Percentiles rank a stretch among this genome's conserved stretches.
phyloP scores from a whole-genome alignment of 2,797 vertebrate genomes.

The Poeciliopsis infans region DNA sequence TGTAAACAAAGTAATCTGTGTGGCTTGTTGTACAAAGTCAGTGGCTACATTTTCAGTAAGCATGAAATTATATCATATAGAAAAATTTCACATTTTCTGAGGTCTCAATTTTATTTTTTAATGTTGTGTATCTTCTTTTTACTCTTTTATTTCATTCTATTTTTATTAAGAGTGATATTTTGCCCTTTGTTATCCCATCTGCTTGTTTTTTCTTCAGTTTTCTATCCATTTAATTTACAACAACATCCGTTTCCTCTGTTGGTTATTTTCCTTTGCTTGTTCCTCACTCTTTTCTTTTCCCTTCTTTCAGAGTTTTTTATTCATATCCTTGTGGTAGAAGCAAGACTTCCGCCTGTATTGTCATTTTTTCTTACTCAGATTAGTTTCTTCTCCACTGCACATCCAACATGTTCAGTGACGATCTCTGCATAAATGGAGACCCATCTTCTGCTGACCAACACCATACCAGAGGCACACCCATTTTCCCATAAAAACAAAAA shows the following conservation, averaged over 20 bases:
- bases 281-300: background rate
- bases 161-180: background rate
- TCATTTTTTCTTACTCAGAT: background rate
- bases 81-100: background rate
- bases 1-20: conserved; percentile 8
- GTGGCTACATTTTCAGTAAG: background rate
- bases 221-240: background rate
- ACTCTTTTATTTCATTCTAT: background rate
- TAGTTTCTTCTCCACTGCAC: background rate
- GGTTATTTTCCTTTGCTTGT: background rate
- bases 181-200: background rate
- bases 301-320: background rate
- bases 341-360: background rate
- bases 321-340: background rate
- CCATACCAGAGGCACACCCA: background rate
- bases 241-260: background rate
- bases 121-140: background rate
- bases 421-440: background rate
- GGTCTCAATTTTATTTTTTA: background rate
- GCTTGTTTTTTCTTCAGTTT: background rate
- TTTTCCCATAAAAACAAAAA: background rate
- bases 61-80: background rate
- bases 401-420: background rate
- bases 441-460: background rate
- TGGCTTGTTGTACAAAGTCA: conserved; percentile 10